Conservation (phyloP, 35 echinoderm and acorn worm species). For the Ophioderma brevispina region DNA sequence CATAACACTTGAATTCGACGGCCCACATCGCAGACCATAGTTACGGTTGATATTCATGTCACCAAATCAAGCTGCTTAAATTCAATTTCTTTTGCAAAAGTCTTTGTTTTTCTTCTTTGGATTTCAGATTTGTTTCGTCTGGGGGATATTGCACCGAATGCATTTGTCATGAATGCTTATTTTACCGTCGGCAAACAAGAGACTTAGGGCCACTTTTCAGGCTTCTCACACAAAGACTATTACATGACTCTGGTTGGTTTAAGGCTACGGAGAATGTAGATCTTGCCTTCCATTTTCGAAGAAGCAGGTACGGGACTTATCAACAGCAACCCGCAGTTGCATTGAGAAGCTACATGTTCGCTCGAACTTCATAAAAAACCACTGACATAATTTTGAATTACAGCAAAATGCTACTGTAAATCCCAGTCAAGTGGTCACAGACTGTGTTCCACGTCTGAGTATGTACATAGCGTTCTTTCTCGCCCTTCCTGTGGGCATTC, state of each 20-base stretch:
- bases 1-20: not conserved
- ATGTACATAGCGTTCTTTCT: constrained; percentile 32
- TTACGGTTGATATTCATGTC: not conserved
- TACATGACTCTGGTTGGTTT: not conserved
- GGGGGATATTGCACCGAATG: not conserved
- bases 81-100: no score
- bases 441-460: not conserved
- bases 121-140: not conserved
- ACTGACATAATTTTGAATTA: not conserved
- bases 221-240: not conserved
- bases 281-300: not conserved
- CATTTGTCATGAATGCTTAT: not conserved
- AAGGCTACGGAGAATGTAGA: not conserved
- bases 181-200: not conserved
- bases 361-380: not conserved
- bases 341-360: not conserved
- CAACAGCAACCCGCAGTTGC: not conserved
- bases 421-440: not conserved
- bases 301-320: not conserved
- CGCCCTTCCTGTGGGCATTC: not conserved
- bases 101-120: no score
- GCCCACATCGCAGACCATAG: no score
- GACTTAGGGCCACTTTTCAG: not conserved
- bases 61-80: not conserved
- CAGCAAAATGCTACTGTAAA: not conserved